Evolutionary conservation across 2,888 invertebrate species (phyloP).

Genomic region (Lithodes maja): DNA sequence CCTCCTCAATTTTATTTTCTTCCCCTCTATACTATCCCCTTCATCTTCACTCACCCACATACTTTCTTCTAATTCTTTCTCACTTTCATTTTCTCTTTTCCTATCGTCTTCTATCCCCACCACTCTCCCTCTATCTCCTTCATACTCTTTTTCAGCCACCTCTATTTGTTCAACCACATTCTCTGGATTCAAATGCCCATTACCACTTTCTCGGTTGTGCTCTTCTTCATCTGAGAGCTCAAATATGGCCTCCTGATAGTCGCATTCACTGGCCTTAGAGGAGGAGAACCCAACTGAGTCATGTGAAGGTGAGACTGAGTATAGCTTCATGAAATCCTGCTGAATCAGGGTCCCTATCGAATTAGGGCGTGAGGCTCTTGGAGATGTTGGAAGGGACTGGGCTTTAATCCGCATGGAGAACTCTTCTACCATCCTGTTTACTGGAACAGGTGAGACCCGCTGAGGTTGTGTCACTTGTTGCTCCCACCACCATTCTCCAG

Average conservation of each 20-base stretch:
- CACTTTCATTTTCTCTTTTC: not conserved
- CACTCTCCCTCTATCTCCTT: not conserved
- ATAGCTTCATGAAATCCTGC: constrained; percentile 44
- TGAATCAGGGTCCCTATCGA: constrained; percentile 55
- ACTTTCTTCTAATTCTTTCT: not conserved
- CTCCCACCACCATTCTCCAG: not conserved
- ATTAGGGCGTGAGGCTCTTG: constrained; percentile 37
- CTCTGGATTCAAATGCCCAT: not conserved
- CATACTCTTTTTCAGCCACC: not conserved
- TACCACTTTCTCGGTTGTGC: not conserved
- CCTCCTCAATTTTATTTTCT: not conserved
- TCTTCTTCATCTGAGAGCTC: constrained; percentile 37
- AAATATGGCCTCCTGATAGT: constrained; percentile 40
- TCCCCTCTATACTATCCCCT: not conserved
- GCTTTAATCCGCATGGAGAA: constrained; percentile 23
- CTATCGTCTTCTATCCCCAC: not conserved
- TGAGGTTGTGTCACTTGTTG: not conserved
- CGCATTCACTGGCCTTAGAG: not conserved
- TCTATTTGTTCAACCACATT: not conserved
- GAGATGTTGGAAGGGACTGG: constrained; percentile 35
- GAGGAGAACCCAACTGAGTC: not conserved
- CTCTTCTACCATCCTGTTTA: constrained; percentile 32
- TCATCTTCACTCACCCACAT: not conserved
- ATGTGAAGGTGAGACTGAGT: not conserved
- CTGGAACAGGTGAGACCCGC: not conserved